A percentile compares a stretch with the other conserved stretches of the same genome.
These are phyloP conservation scores for Spisula subtruncata DNA, from an alignment of 2,888 invertebrate species.

Conservation along the genomic window DNA sequence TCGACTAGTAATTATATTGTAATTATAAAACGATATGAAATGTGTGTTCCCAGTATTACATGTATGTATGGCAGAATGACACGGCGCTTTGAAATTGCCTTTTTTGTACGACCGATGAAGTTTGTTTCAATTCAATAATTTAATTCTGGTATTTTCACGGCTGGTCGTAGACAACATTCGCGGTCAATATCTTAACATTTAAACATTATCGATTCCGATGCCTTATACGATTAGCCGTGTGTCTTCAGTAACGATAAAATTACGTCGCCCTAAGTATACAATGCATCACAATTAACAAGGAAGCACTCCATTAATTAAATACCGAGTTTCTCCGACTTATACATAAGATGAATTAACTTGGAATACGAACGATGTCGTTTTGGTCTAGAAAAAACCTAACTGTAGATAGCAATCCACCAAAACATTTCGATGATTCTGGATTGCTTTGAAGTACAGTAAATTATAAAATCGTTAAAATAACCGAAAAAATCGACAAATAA, in stretches of 20 bases:
- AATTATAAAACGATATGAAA: too few species aligned
- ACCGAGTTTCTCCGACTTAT: neutral
- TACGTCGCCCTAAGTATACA: neutral
- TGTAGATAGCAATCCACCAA: neutral
- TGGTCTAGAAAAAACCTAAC: neutral
- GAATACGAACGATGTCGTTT: neutral
- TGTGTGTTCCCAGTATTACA: too few species aligned
- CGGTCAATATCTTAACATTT: neutral
- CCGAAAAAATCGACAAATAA: too few species aligned
- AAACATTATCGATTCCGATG: neutral
- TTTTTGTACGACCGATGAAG: too few species aligned
- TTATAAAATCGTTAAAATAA: neutral
- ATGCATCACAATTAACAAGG: conserved; percentile 1
- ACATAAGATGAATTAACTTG: neutral
- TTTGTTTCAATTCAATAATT: too few species aligned
- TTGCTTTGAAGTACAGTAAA: neutral
- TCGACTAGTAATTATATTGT: too few species aligned
- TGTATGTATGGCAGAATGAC: too few species aligned
- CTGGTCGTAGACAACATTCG: too few species aligned
- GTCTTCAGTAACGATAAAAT: neutral
- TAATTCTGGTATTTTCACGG: too few species aligned
- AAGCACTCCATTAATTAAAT: neutral
- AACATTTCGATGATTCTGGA: neutral
- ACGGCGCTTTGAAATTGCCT: too few species aligned
- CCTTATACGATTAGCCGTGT: neutral